Percentiles rank a stretch among this genome's conserved stretches.
Evolutionary conservation across 2,113 vertebrate species (phyloP).

Genomic region (Bufo gargarizans): DNA sequence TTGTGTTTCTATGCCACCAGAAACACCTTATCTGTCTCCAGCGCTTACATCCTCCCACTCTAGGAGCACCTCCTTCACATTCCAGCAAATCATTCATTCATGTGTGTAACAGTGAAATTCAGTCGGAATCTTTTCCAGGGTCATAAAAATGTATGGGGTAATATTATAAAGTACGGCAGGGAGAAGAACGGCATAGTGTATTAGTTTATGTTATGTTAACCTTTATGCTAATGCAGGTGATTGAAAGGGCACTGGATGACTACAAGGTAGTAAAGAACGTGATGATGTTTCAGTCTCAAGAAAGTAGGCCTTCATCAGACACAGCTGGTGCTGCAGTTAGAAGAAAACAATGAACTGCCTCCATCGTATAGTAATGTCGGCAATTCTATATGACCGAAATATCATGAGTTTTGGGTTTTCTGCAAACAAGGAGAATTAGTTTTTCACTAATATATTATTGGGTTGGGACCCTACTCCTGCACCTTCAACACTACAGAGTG

Average conservation of each 20-base stretch:
- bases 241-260: not conserved
- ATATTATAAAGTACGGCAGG: not conserved
- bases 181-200: not conserved
- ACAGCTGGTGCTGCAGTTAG: too few species aligned
- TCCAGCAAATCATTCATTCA: not conserved
- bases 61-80: not conserved
- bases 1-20: not conserved
- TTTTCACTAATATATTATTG: too few species aligned
- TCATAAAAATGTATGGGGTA: not conserved
- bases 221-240: not conserved
- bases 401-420: too few species aligned
- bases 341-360: too few species aligned
- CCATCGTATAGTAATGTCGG: too few species aligned
- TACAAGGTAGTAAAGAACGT: too few species aligned
- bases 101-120: not conserved
- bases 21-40: not conserved
- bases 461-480: too few species aligned
- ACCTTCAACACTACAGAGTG: too few species aligned
- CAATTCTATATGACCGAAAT: too few species aligned
- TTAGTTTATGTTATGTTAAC: not conserved
- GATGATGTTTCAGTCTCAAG: too few species aligned
- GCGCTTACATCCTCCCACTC: not conserved
- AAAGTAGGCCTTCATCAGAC: too few species aligned
- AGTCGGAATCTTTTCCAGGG: not conserved
- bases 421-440: too few species aligned